phyloP scores from a whole-genome alignment of 2,888 invertebrate genomes.

The Xestia c-nigrum region DNA sequence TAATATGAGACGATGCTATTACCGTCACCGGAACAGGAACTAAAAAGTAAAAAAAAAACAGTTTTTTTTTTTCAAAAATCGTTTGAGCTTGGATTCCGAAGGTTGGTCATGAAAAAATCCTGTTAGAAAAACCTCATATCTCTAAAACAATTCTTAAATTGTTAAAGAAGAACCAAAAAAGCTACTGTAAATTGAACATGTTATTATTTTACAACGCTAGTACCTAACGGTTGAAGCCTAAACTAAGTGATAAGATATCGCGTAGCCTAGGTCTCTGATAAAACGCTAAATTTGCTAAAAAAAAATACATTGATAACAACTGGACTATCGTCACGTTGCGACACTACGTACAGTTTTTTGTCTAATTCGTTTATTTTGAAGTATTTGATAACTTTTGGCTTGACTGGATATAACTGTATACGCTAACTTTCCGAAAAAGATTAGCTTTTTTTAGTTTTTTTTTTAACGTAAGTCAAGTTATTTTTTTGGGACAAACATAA shows the following conservation, averaged over 20 bases:
- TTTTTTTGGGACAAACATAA: not conserved
- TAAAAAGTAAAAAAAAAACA: not conserved
- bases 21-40: not conserved
- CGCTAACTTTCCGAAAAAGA: not conserved
- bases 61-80: not conserved
- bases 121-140: not conserved
- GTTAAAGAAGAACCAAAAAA: conserved; percentile 4
- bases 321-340: conserved; percentile 75
- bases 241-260: conserved; percentile 84
- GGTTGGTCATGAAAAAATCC: not conserved
- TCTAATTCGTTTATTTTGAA: conserved; percentile 58
- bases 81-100: not conserved
- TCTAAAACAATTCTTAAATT: not conserved
- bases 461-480: not conserved
- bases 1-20: not conserved
- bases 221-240: conserved; percentile 76
- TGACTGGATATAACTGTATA: not conserved
- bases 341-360: conserved; percentile 41
- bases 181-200: conserved; percentile 36
- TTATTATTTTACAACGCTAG: conserved; percentile 56
- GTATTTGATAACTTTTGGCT: conserved; percentile 26
- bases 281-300: conserved; percentile 87
- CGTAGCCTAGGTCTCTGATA: conserved; percentile 87
- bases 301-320: conserved; percentile 80
- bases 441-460: not conserved